These are phyloP conservation scores for Neoitamus cyanurus DNA, from an alignment of 2,888 invertebrate genomes.

Conservation along the genomic window DNA sequence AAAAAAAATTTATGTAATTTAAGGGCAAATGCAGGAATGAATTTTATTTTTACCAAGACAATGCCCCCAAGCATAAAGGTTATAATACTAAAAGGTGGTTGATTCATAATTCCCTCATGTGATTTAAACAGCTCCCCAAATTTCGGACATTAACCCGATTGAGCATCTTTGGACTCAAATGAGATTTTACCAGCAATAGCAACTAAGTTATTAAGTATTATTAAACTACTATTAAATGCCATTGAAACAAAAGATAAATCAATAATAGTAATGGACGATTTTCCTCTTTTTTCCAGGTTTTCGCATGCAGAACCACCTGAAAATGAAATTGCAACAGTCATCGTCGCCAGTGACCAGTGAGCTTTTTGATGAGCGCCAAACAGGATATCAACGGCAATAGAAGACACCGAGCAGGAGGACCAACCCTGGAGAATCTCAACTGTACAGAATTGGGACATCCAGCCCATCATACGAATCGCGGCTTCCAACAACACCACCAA, in stretches of 20 bases:
- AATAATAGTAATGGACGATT: background rate
- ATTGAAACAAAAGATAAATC: background rate
- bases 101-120: background rate
- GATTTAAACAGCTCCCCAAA: background rate
- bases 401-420: conserved; percentile 6
- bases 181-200: too few species aligned
- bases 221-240: background rate
- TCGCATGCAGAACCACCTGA: background rate
- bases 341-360: background rate
- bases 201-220: too few species aligned
- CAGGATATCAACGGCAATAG: conserved; percentile 28
- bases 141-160: background rate
- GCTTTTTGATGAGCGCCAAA: conserved; percentile 38
- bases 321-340: background rate
- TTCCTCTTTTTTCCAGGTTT: background rate
- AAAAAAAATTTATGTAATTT: too few species aligned
- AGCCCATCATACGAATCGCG: background rate
- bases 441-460: conserved; percentile 24
- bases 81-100: background rate
- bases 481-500: conserved; percentile 58
- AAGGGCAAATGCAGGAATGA: too few species aligned
- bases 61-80: background rate
- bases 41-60: background rate
- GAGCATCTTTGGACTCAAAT: background rate
- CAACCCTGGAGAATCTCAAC: conserved; percentile 27